Base-by-base conservation (phyloP, 2,797 vertebrate genomes). In the Ispidina picta region DNA sequence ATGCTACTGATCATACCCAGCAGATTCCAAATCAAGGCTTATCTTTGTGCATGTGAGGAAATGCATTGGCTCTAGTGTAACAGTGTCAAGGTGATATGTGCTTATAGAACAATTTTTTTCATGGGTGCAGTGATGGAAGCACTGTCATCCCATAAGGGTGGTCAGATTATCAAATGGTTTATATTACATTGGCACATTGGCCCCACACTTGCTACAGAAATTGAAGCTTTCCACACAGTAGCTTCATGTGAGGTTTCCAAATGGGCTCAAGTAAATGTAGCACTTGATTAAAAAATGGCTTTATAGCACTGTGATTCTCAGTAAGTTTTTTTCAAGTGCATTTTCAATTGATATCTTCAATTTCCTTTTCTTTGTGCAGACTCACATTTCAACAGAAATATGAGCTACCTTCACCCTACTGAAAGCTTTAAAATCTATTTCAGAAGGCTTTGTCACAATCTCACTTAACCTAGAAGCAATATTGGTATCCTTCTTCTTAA, bases 401-500 rank as follows among this genome's bases (percentile, higher is more conserved):
- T 16, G 66, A 89, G 31, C 37, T 80, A 49, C 44, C 10, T 68
- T 81, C 33, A 55, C 39, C 19, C 5, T 65, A 58, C 35, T 62
- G 41, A 89, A 83, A 72, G 55, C 74, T 88, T 93, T 68, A 33
- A 88, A 90, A 64, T 92, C 35, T 78, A 22, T 90, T 91, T 89
- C 54, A 68, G 55, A 44, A 74, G 68, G 39, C 76, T 92, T 92
- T 84, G 71, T 92, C 83, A 56, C 52, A 80, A 70, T 89, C 65
- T 43, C 31, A 46, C 62, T 71, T 94, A 92, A 83, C 77, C 44
- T 64, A 88, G 62, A 70, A 59, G 79, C 14, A 56, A 63, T 92
- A 82, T 88, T 83, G 51, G 15, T 96, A 31, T 91, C 52, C 46
- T 76, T 58, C 88, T 91, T 93, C 55, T 89, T 91, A 90, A 80